Evolutionary conservation across 2,797 vertebrate species (phyloP).

Genomic region (Momotus momota): DNA sequence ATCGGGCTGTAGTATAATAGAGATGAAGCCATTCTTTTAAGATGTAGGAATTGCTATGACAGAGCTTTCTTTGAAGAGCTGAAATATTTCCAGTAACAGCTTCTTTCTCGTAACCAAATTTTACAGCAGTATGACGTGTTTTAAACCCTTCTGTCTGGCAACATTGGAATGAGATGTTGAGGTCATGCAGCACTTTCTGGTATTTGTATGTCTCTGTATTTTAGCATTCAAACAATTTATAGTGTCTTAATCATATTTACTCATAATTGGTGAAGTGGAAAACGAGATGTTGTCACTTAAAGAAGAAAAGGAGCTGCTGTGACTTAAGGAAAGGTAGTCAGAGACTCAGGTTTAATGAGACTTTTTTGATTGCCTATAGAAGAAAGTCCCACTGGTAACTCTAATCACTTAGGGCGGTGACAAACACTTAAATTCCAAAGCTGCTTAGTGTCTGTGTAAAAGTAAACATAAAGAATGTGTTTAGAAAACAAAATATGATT

Average conservation of each 20-base stretch:
- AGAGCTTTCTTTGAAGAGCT: not conserved
- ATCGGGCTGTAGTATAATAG: not conserved
- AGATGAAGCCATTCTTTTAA: not conserved
- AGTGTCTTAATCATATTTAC: not conserved
- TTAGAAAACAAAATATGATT: not conserved
- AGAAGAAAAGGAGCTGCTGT: not conserved
- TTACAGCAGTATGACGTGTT: not conserved
- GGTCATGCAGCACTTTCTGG: not conserved
- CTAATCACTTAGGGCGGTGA: not conserved
- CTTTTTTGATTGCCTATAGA: not conserved
- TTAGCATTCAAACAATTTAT: not conserved
- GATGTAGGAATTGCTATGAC: not conserved
- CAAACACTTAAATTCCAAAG: not conserved
- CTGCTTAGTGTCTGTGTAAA: not conserved
- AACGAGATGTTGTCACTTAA: not conserved
- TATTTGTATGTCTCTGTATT: not conserved
- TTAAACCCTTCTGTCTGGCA: not conserved
- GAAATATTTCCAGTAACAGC: not conserved
- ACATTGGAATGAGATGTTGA: fast-evolving
- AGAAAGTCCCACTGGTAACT: not conserved
- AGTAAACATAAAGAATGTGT: not conserved
- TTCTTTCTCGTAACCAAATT: not conserved
- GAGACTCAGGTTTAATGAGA: not conserved
- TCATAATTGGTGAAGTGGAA: not conserved
- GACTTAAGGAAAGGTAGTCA: not conserved